phyloP scores from a whole-genome alignment of 2,113 vertebrate species.

The Danionella cerebrum region DNA sequence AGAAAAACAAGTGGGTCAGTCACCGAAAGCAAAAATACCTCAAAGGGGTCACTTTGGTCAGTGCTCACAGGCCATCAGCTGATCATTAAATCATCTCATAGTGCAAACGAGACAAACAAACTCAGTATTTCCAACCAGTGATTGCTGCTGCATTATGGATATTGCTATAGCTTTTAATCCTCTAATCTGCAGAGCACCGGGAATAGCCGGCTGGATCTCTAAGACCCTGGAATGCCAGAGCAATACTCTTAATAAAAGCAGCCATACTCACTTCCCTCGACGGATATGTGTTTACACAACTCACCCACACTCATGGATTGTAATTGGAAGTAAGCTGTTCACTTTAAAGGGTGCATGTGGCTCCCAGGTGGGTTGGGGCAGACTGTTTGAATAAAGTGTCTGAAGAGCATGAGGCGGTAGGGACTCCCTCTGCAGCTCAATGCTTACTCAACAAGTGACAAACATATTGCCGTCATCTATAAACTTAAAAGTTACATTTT shows the following conservation, averaged over 20 bases:
- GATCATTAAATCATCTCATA: not conserved
- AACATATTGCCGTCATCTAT: no score
- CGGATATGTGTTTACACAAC: constrained; percentile 18
- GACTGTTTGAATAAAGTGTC: not conserved
- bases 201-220: constrained; percentile 35
- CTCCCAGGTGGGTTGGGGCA: constrained; percentile 25
- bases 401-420: not conserved
- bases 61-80: not conserved
- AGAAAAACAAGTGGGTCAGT: constrained; percentile 12
- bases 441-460: no score
- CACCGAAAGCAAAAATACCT: not conserved
- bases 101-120: not conserved
- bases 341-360: constrained; percentile 29
- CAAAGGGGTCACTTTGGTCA: not conserved
- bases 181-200: constrained; percentile 39
- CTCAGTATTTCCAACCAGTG: not conserved
- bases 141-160: constrained; percentile 33
- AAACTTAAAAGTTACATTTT: no score
- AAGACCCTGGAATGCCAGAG: constrained; percentile 16
- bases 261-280: not conserved
- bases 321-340: constrained; percentile 40
- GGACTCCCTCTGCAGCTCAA: not conserved
- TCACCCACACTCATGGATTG: constrained; percentile 19
- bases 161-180: constrained; percentile 44
- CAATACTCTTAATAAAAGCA: constrained; percentile 7